A percentile compares a stretch with the other conserved stretches of the same genome.
Conservation (phyloP, 1,140 invertebrate genomes). For the Drosophila kikkawai region DNA sequence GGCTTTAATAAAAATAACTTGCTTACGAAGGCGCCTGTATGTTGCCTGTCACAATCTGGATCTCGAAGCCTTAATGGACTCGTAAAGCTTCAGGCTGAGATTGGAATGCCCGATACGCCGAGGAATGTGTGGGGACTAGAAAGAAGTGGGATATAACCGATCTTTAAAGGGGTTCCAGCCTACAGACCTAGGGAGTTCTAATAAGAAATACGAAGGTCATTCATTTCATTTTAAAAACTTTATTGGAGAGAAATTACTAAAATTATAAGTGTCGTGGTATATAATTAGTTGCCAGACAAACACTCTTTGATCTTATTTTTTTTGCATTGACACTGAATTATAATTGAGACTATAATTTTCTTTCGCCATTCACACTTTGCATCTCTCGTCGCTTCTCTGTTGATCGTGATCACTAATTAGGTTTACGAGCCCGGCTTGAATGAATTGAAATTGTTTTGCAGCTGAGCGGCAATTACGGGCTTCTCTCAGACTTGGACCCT, state of each 20-base stretch:
- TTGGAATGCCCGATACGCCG: conserved; percentile 13
- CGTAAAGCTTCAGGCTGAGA: conserved; percentile 38
- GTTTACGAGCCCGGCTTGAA: conserved; percentile 63
- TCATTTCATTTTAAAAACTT: not conserved
- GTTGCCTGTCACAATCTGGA: conserved; percentile 48
- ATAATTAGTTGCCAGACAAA: not conserved
- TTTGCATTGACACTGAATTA: conserved; percentile 67
- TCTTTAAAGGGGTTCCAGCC: not conserved
- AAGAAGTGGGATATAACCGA: not conserved
- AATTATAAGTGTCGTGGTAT: too few species aligned
- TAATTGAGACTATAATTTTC: conserved; percentile 50
- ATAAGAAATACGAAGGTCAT: rapidly evolving
- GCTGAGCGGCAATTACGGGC: conserved; percentile 50
- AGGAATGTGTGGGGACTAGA: conserved; percentile 27
- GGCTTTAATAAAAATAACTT: conserved; percentile 64
- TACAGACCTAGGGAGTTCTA: not conserved
- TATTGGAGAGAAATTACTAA: not conserved
- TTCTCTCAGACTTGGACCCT: conserved; percentile 20
- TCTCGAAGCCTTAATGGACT: conserved; percentile 48
- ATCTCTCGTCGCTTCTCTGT: conserved; percentile 13
- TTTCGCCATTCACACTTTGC: conserved; percentile 21
- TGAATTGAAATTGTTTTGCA: conserved; percentile 77
- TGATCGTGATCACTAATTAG: conserved; percentile 61
- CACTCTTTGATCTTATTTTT: conserved; percentile 10
- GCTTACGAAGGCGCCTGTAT: conserved; percentile 26